phyloP scores from a whole-genome alignment of 2,888 invertebrate genomes.

The Magallana nippona region DNA sequence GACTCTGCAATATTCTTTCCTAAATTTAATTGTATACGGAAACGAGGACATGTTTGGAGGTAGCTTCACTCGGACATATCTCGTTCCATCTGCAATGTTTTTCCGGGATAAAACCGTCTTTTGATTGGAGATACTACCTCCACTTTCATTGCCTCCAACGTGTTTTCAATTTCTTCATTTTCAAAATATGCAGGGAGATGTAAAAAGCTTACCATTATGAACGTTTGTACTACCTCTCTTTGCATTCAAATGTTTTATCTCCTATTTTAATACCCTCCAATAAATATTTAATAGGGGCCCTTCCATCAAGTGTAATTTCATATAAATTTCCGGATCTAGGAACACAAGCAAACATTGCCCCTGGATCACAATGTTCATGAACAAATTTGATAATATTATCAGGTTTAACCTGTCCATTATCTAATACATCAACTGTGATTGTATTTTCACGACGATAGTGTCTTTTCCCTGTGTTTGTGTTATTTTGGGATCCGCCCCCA shows the following conservation, averaged over 20 bases:
- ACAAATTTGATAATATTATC: constrained; percentile 2
- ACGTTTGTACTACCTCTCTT: background rate
- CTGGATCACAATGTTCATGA: background rate
- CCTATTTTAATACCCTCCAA: background rate
- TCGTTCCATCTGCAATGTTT: background rate
- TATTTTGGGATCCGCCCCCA: constrained; percentile 11
- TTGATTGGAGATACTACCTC: background rate
- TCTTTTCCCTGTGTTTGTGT: background rate
- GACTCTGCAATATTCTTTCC: background rate
- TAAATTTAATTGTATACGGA: background rate
- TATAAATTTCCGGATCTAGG: background rate
- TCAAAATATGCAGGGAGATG: background rate
- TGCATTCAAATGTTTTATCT: background rate
- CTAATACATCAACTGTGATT: too few species aligned
- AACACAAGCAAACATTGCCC: background rate
- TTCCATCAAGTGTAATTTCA: background rate
- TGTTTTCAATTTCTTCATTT: too few species aligned
- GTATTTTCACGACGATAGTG: background rate
- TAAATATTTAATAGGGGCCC: background rate
- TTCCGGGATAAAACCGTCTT: background rate
- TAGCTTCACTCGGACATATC: background rate
- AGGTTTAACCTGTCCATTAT: background rate
- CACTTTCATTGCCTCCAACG: background rate
- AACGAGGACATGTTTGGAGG: background rate
- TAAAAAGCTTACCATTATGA: background rate